Base-by-base conservation (phyloP, 2,888 invertebrate genomes). In the Diloba caeruleocephala region DNA sequence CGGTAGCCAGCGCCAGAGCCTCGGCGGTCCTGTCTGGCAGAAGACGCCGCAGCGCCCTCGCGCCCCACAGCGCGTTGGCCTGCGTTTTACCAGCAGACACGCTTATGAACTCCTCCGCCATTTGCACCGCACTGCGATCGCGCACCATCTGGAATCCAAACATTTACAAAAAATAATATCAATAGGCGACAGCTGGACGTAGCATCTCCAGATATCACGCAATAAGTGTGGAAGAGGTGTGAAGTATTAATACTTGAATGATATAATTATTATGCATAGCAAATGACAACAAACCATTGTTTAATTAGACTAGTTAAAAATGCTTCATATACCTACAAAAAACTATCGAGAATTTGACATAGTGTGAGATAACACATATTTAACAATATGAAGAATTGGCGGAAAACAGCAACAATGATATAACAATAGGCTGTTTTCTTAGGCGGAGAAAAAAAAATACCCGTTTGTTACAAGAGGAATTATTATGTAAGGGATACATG, bases 1-100 rank as follows among this genome's bases (percentile, higher is more conserved):
- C 76, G 68, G 81, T 92, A 84, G 87, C 90, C n/a, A 21, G 32
- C 87, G 13, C 43, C 3, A 83, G 77, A 58, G 90, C 86, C 0
- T 70, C 46, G 0, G 7, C 17, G 1, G 78, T 64, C 21, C 95
- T 94, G 66, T 94, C 95, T 23, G 95, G 94, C 83, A 96, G 96
- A 72, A 98, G 90, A 63, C 96, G 95, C 77, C 96, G 96, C 90
- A 97, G 95, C 90, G 98, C 96, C 65, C 96, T 95, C 60, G 97
- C 97, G 41, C 95, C 97, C 94, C 98, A 97, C 76, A 98, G 93
- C 82, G 97, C 95, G 80, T 96, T 96, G 71, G 96, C 94, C 87
- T 98, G 95, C 81, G 96, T 33, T 14, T 17, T 96, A 76, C 94
- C 85, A 66, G 90, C 88, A 65, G 94, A 88, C 60, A 92, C 89